These are phyloP conservation scores for Taurulus bubalis DNA, from an alignment of 2,113 vertebrate genomes.

Conservation along the genomic window DNA sequence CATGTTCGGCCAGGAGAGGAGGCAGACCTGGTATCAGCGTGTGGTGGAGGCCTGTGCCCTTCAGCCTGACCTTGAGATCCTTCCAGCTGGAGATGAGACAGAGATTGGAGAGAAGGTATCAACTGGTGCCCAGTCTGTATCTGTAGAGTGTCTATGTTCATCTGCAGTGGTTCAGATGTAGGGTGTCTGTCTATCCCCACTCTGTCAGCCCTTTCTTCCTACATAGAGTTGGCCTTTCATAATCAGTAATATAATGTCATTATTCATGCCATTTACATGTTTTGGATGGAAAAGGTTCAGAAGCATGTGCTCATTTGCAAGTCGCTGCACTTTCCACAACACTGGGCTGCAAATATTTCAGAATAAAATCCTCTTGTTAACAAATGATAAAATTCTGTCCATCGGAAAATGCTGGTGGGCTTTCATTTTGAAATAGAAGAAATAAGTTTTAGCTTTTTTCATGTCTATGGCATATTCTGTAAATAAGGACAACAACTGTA, in stretches of 20 bases:
- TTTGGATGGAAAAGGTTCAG: neutral
- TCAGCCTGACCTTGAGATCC: constrained; percentile 90
- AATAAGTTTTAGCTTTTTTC: neutral
- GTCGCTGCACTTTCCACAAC: too few relatives aligned
- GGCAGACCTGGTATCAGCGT: constrained; percentile 82
- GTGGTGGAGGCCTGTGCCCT: constrained; percentile 92
- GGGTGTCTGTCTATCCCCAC: too few relatives aligned
- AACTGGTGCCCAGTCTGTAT: too few relatives aligned
- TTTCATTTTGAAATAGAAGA: neutral
- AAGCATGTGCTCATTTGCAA: neutral
- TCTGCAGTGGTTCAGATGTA: neutral
- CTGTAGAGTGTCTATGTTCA: too few relatives aligned
- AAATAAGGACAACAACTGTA: too few relatives aligned
- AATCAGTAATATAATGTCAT: neutral
- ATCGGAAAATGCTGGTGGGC: too few relatives aligned
- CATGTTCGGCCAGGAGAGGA: constrained; percentile 87
- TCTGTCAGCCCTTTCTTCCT: neutral
- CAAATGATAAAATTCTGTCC: neutral
- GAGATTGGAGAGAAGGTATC: constrained; percentile 98
- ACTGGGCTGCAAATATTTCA: too few relatives aligned
- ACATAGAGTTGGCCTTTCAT: neutral
- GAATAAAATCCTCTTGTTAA: neutral
- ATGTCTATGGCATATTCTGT: too few relatives aligned
- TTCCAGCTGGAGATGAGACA: constrained; percentile 90
- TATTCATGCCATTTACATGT: neutral